A percentile compares a stretch with the other conserved stretches of the same genome.
phyloP scores from a whole-genome alignment of 2,113 vertebrate species.

The Oryzias woworae region DNA sequence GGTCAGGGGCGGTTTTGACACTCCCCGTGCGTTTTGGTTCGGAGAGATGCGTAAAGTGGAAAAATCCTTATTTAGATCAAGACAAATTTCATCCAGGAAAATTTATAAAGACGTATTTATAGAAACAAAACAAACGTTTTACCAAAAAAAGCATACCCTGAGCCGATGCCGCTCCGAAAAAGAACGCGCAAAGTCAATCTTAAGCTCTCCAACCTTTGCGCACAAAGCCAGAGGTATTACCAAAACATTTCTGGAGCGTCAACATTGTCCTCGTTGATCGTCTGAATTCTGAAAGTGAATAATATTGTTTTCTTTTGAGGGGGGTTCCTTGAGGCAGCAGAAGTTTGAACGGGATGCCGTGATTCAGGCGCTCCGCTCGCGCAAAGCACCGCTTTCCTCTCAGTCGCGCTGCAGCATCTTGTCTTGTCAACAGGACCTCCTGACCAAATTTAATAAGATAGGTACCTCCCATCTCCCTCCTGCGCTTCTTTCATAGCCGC shows the following conservation, averaged over 20 bases:
- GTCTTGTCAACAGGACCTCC: conserved; percentile 57
- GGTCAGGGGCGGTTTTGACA: not conserved
- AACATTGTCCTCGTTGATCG: conserved; percentile 15
- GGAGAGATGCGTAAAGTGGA: conserved; percentile 34
- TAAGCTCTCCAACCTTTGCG: conserved; percentile 26
- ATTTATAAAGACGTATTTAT: too few species aligned
- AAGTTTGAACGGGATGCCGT: conserved; percentile 37
- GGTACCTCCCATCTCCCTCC: conserved; percentile 62
- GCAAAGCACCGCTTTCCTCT: conserved; percentile 30
- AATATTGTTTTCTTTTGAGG: not conserved
- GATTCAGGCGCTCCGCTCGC: conserved; percentile 26
- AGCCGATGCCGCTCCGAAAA: not conserved
- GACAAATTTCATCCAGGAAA: too few species aligned
- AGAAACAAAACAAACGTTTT: conserved; percentile 11
- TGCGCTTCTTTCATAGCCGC: conserved; percentile 52
- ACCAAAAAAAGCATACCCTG: not conserved
- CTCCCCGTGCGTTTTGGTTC: conserved; percentile 43
- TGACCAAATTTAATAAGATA: conserved; percentile 59
- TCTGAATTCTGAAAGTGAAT: conserved; percentile 5
- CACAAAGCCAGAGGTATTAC: conserved; percentile 8
- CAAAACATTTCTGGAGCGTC: conserved; percentile 10
- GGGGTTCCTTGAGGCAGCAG: conserved; percentile 3
- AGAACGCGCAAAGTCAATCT: conserved; percentile 33
- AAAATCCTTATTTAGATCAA: too few species aligned
- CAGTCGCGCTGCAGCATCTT: conserved; percentile 52